Evolutionary conservation across 1,140 invertebrate genomes (phyloP), one percentile per base, ranked within the genome.

Genomic region (Listronotus bonariensis): DNA sequence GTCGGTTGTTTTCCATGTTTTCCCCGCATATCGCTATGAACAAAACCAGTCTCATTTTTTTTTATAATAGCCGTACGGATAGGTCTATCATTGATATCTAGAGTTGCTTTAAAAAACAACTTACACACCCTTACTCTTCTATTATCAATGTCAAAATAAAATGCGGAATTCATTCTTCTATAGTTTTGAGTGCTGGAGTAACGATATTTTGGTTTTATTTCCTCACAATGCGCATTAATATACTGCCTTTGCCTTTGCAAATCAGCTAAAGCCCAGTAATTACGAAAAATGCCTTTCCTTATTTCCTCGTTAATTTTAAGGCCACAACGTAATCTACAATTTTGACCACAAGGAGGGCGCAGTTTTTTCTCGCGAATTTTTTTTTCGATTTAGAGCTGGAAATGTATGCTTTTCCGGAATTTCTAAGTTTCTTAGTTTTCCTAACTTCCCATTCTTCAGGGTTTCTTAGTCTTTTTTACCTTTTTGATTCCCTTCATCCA

Each of bases 191-290:
- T 3, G 20, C 20, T 60, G n/a, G 41, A 15, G 42, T 59, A 67
- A 32, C 68, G 20, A 42, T 69, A 69, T 58, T 69, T 66, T 26
- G 62, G 67, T 26, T 61, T 61, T n/a, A 61, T 60, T 20, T 42
- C 12, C n/a, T 53, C 34, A n/a, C 32, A 43, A 34, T 51, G 31
- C 6, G 31, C 18, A 15, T 18, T 11, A 41, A 68, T 41, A 43
- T 63, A 67, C 14, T 67, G 4, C n/a, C 55, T 42, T 18, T 64
- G 60, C 6, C 53, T 57, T 26, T 67, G 15, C 20, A 67, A 31
- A 31, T 63, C 38, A 14, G 48, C 59, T 12, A 67, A 41, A 34
- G 11, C 26, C 59, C 58, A 67, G 17, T 67, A 67, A 45, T 15
- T 41, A 26, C 20, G 20, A 26, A 26, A 26, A 26, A 26, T 26